Evolutionary conservation across 2,888 invertebrate species (phyloP), one percentile per base, ranked within the genome.

Genomic region (Erynnis tages): DNA sequence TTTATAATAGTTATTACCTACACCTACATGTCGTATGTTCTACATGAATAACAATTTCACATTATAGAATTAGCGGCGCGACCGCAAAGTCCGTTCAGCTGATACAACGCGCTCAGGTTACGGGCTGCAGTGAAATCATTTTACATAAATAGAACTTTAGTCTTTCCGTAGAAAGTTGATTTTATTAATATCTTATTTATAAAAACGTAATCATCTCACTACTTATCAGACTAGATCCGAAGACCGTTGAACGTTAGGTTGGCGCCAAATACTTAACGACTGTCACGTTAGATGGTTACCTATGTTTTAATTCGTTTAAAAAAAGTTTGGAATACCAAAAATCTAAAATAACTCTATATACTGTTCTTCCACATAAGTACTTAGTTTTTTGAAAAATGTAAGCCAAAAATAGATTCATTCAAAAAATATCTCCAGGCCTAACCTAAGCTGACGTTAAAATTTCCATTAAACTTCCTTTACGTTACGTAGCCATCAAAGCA

Each of bases 11-110:
- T 21, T 21, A 21, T 21, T 5, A 10, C 10, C 29, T 11, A 29
- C 3, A 29, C 2, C 2, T 29, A 46, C 37, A 35, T 50, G 43
- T 49, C 49, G 32, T 11, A 27, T 50, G 50, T 50, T 50, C 41
- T 50, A 43, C 50, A 43, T 50, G 50, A 50, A 41, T 50, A 35
- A 50, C 50, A 43, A 50, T 50, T 50, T 50, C 35, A 43, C 50
- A 43, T 43, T 43, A 50, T 43, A 34, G 41, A 41, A 49, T 41
- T 49, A 49, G 37, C 44, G 21, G 59, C 61, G 69, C 64, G 71
- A 82, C 82, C 82, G 73, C 82, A 81, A 74, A 61, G 71, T 74
- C 69, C 71, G 63, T 53, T 71, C 71, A 69, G 71, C 61, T 71
- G 75, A 65, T 67, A 66, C 65, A 59, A 58, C 45, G 58, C 56